Evolutionary conservation across 2,113 vertebrate genomes (phyloP).

Genomic region (Anarrhichthys ocellatus): DNA sequence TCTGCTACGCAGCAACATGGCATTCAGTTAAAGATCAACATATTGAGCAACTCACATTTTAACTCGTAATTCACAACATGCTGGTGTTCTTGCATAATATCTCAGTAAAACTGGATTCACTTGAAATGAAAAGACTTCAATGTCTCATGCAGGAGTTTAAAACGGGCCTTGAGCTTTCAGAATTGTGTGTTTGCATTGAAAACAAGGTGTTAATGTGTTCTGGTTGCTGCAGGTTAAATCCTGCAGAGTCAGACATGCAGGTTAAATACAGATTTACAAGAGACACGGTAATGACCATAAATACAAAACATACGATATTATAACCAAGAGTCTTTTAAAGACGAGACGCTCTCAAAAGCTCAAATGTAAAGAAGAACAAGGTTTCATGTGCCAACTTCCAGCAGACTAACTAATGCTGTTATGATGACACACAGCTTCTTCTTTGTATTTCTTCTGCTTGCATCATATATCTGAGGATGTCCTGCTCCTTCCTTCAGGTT

Average conservation of each 20-base stretch:
- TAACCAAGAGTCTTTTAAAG: no score
- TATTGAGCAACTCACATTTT: background rate
- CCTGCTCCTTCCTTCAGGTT: slow-evolving; percentile 60
- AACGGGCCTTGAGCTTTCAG: background rate
- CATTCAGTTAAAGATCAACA: slow-evolving; percentile 7
- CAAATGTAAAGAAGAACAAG: no score
- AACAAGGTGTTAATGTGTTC: background rate
- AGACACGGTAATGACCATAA: no score
- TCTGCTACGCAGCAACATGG: background rate
- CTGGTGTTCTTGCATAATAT: background rate
- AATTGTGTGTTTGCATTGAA: background rate
- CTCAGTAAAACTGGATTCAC: background rate
- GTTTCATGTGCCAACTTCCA: no score
- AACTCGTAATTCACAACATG: background rate
- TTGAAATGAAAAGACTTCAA: background rate
- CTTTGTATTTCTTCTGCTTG: background rate
- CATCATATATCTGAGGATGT: background rate
- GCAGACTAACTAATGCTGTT: background rate
- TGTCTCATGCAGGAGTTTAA: background rate
- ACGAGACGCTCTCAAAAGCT: no score
- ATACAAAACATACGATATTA: no score
- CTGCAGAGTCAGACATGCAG: background rate
- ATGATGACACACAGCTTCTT: no score
- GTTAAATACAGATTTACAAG: no score
- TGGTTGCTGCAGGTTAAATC: background rate